Conservation (phyloP, 2,888 invertebrate genomes). For the Oligia latruncula region DNA sequence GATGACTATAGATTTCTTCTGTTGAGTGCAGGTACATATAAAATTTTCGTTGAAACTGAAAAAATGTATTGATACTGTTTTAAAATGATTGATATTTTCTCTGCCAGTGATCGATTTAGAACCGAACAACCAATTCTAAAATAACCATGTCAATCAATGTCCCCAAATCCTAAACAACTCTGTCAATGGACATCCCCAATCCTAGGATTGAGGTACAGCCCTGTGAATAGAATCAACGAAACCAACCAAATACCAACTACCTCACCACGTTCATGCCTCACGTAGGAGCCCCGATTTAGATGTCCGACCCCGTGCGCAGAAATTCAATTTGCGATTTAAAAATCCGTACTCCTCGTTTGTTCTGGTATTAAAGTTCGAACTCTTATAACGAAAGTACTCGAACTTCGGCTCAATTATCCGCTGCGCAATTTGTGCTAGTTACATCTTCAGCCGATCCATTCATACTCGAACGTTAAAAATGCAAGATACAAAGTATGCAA, state of each 20-base stretch:
- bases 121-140: background rate
- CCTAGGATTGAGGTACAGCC: background rate
- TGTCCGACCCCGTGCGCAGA: constrained; percentile 22
- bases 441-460: constrained; percentile 20
- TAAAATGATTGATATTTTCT: background rate
- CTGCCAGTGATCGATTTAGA: background rate
- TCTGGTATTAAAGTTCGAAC: constrained; percentile 46
- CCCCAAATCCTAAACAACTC: background rate
- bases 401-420: constrained; percentile 32
- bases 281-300: constrained; percentile 34
- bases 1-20: background rate
- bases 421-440: constrained; percentile 36
- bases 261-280: constrained; percentile 16
- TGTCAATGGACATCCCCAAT: constrained; percentile 1
- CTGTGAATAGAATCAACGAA: constrained; percentile 36
- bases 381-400: constrained; percentile 47
- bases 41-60: background rate
- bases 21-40: background rate
- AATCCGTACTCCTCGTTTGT: constrained; percentile 23
- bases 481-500: constrained; percentile 3
- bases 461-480: constrained; percentile 33
- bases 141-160: background rate
- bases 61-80: background rate
- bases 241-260: constrained; percentile 19
- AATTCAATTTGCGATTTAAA: constrained; percentile 54